A percentile compares a stretch with the other conserved stretches of the same genome.
Conservation (phyloP, 2,113 vertebrate species). For the Ammospiza caudacuta region DNA sequence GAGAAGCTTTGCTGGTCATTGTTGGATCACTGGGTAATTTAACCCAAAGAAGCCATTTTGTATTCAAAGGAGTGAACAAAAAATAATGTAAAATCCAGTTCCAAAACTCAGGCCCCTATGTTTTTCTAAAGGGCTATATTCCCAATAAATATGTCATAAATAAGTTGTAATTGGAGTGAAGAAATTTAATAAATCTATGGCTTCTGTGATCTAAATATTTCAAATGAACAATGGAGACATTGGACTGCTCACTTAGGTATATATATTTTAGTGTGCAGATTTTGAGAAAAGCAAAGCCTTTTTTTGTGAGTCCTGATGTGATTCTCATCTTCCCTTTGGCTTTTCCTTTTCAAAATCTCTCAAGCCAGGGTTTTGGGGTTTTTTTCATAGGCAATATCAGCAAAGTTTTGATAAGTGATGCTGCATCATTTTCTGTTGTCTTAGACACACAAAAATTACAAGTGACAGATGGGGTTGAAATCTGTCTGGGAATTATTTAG, state of each 20-base stretch:
- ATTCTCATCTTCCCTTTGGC: not conserved
- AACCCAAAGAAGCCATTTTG: not conserved
- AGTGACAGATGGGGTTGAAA: not conserved
- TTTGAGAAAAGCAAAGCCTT: fast-evolving
- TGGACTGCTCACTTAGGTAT: not conserved
- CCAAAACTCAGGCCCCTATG: not conserved
- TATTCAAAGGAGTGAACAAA: not conserved
- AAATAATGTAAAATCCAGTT: not conserved
- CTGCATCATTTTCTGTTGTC: not conserved
- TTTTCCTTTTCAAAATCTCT: not conserved
- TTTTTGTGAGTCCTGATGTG: not conserved
- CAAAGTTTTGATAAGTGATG: not conserved
- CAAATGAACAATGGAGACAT: not conserved
- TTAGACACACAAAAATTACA: not conserved
- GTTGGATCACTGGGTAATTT: not conserved
- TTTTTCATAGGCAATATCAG: not conserved
- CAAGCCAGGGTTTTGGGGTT: fast-evolving
- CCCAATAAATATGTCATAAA: not conserved
- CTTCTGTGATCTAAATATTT: not conserved
- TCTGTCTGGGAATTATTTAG: not conserved
- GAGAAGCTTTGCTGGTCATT: not conserved
- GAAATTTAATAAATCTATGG: not conserved
- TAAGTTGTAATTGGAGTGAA: not conserved
- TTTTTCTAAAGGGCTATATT: not conserved
- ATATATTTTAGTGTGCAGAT: not conserved